These are phyloP conservation scores for Steatornis caripensis DNA, from an alignment of 2,113 vertebrate genomes.

Conservation along the genomic window DNA sequence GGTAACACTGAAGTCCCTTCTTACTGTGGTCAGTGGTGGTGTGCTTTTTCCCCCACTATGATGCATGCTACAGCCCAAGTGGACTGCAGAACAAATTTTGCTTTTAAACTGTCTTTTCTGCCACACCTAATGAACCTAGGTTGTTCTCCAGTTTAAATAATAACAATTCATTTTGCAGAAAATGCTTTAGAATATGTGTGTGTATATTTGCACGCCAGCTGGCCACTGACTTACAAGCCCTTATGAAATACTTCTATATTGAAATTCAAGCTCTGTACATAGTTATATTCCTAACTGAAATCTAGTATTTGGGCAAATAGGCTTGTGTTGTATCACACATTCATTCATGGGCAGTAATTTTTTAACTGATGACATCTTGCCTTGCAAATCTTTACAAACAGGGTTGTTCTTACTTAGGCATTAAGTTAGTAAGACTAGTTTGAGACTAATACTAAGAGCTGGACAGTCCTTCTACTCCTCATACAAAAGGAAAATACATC, in stretches of 20 bases:
- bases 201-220: background rate
- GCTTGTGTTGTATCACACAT: background rate
- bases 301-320: background rate
- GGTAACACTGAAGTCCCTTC: background rate
- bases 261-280: background rate
- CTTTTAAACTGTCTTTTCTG: background rate
- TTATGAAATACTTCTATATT: background rate
- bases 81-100: background rate
- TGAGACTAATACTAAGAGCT: background rate
- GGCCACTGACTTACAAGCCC: background rate
- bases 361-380: background rate
- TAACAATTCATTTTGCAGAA: background rate
- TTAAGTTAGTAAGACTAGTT: background rate
- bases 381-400: background rate
- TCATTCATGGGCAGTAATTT: background rate
- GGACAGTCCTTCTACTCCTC: background rate
- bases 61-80: background rate
- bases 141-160: background rate
- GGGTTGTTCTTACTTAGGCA: background rate
- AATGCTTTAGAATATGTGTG: background rate
- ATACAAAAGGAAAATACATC: background rate
- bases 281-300: background rate
- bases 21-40: background rate
- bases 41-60: background rate
- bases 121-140: background rate